Evolutionary conservation across 2,797 vertebrate species (phyloP).

Genomic region (Hippopotamyrus pictus): DNA sequence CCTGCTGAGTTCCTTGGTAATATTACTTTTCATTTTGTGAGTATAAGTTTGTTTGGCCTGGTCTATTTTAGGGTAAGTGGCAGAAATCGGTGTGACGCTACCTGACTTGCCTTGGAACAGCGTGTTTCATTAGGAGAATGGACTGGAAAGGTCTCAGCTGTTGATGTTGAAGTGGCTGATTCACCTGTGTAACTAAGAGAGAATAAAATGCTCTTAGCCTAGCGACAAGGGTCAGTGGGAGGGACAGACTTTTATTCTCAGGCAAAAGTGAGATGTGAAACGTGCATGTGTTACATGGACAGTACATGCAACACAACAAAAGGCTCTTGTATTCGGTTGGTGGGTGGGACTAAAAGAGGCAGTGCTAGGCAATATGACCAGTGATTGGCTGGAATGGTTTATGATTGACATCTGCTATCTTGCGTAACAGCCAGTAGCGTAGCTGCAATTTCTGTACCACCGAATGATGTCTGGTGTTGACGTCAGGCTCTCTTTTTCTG

Average conservation of each 20-base stretch:
- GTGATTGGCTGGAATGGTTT: neutral
- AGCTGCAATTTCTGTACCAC: neutral
- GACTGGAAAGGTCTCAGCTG: neutral
- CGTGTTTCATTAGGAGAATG: neutral
- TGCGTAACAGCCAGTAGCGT: neutral
- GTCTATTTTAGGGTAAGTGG: neutral
- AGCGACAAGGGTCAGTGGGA: neutral
- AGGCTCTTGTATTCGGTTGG: neutral
- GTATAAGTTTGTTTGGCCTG: neutral
- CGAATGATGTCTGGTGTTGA: neutral
- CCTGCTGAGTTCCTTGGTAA: neutral
- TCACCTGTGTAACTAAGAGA: neutral
- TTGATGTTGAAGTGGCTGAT: neutral
- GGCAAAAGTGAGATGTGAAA: neutral
- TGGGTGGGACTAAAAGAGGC: neutral
- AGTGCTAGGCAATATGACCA: neutral
- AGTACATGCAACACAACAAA: neutral
- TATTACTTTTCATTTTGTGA: neutral
- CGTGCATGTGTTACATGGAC: neutral
- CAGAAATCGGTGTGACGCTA: neutral
- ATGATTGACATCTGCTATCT: neutral
- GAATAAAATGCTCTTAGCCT: neutral
- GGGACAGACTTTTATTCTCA: neutral
- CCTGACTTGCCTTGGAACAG: neutral
- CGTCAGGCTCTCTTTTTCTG: slow-evolving; percentile 10